Percentiles rank a stretch among this genome's conserved stretches.
These are phyloP conservation scores for Dynastes grantii DNA, from an alignment of 2,888 invertebrate genomes.

Conservation along the genomic window DNA sequence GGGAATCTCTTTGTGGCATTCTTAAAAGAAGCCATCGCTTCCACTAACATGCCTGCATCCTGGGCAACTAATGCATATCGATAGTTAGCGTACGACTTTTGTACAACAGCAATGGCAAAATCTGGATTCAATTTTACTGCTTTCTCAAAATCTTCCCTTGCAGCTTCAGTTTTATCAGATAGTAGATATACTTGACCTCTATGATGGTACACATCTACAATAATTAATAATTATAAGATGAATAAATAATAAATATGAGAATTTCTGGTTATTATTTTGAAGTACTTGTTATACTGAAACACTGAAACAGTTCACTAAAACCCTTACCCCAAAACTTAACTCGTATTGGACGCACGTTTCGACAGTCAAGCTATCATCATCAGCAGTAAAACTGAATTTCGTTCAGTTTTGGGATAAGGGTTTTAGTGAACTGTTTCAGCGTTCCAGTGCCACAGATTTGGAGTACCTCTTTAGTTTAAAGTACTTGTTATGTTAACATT, in stretches of 20 bases:
- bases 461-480: too few relatives aligned
- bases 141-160: slow-evolving; percentile 86
- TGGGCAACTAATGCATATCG: slow-evolving; percentile 67
- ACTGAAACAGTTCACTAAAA: too few relatives aligned
- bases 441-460: too few relatives aligned
- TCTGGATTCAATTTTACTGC: slow-evolving; percentile 87
- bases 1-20: slow-evolving; percentile 86
- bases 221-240: slow-evolving; percentile 65
- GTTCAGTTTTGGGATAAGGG: too few relatives aligned
- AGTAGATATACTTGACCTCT: slow-evolving; percentile 91
- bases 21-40: slow-evolving; percentile 83
- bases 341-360: too few relatives aligned
- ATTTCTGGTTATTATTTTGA: too few relatives aligned
- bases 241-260: slow-evolving; percentile 12
- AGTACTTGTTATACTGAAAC: too few relatives aligned
- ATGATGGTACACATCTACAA: slow-evolving; percentile 91
- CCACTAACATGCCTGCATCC: slow-evolving; percentile 74
- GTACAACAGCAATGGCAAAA: slow-evolving; percentile 89
- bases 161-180: slow-evolving; percentile 86
- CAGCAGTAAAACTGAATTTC: too few relatives aligned
- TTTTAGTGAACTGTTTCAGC: too few relatives aligned
- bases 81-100: slow-evolving; percentile 93
- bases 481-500: too few relatives aligned
- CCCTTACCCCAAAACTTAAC: too few relatives aligned
- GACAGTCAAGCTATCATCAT: too few relatives aligned